Conservation (phyloP, 2,888 invertebrate genomes). For the Clivina fossor region DNA sequence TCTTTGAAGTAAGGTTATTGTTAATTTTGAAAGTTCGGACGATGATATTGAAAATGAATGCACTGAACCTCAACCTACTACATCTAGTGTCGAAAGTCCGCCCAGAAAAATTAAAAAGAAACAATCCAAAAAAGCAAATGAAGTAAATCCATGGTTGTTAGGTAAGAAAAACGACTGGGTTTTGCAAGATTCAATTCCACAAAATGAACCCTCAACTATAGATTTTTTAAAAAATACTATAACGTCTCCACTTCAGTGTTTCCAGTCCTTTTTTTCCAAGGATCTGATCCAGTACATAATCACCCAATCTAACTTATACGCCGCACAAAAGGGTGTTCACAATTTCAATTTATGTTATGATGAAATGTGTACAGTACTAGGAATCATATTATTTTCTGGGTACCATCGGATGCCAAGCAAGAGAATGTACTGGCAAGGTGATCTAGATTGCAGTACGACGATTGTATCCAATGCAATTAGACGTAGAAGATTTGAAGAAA, state of each 20-base stretch:
- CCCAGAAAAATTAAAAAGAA: too few relatives aligned
- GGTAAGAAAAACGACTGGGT: too few relatives aligned
- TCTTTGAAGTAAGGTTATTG: too few relatives aligned
- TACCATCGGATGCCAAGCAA: background rate
- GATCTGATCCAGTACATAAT: background rate
- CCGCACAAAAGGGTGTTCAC: background rate
- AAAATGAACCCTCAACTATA: too few relatives aligned
- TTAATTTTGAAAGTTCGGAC: too few relatives aligned
- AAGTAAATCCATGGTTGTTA: too few relatives aligned
- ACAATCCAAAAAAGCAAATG: too few relatives aligned
- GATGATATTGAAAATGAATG: too few relatives aligned
- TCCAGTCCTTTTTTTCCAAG: background rate
- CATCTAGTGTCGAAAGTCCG: too few relatives aligned
- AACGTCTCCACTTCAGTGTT: background rate
- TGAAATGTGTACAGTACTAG: background rate
- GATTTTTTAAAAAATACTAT: conserved; percentile 7
- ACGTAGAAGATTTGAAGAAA: background rate
- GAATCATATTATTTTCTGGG: background rate
- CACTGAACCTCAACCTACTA: too few relatives aligned
- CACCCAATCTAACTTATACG: background rate
- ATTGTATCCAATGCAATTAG: background rate
- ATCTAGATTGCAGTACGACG: background rate
- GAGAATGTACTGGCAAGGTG: conserved; percentile 1
- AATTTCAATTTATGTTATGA: background rate
- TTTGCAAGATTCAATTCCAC: too few relatives aligned